Percentiles rank a stretch among this genome's conserved stretches.
phyloP scores from a whole-genome alignment of 2,888 invertebrate genomes.

The Callyntrura sp. region DNA sequence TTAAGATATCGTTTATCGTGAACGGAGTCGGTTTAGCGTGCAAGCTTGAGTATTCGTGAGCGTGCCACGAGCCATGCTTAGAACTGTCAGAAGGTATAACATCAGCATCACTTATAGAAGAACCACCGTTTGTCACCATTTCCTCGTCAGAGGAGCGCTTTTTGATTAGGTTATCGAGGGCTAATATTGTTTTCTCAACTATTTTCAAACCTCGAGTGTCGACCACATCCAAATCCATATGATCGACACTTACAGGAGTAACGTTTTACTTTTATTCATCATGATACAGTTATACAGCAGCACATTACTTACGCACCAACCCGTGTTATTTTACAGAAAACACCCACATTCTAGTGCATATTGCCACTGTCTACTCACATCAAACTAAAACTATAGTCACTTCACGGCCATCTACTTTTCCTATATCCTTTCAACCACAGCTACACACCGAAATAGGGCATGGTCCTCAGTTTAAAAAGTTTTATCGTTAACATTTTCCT shows the following conservation, averaged over 20 bases:
- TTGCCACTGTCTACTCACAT: too few species aligned
- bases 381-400: background rate
- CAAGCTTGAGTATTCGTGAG: slow-evolving; percentile 94
- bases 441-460: background rate
- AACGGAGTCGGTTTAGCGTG: slow-evolving; percentile 94
- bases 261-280: slow-evolving; percentile 17
- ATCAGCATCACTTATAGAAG: slow-evolving; percentile 61
- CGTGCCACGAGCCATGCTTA: slow-evolving; percentile 90
- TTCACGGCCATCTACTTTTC: background rate
- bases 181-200: slow-evolving; percentile 7
- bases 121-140: slow-evolving; percentile 72
- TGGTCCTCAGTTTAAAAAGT: background rate
- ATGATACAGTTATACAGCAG: background rate
- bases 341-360: too few species aligned
- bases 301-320: too few species aligned
- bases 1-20: slow-evolving; percentile 94
- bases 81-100: slow-evolving; percentile 47
- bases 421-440: background rate
- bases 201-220: slow-evolving; percentile 19
- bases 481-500: background rate
- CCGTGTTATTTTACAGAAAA: background rate
- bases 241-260: slow-evolving; percentile 39
- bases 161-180: slow-evolving; percentile 22
- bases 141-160: slow-evolving; percentile 68
- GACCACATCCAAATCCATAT: slow-evolving; percentile 70